Evolutionary conservation across 2,113 vertebrate species (phyloP), one percentile per base, ranked within the genome.

Genomic region (Connochaetes taurinus): DNA sequence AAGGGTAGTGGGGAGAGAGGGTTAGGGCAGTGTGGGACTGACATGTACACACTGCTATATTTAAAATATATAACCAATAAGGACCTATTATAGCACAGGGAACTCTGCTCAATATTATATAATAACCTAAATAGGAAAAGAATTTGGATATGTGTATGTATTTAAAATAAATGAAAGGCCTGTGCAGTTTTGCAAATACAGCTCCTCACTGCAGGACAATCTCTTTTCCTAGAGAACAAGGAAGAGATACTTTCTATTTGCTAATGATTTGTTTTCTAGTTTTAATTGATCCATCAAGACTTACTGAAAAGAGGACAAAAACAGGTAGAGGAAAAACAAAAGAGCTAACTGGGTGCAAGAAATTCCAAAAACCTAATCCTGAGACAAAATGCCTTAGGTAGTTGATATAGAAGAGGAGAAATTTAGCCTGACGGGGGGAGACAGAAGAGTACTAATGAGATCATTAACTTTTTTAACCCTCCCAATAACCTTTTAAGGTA

Each of bases 391-490:
- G 83, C 50, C 62, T 29, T 55, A 27, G 33, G 21, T 60, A 91
- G 84, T 58, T 83, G n/a, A 17, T 94, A 76, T n/a, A 64, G 11
- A 94, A 90, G 17, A 87, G 7, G 50, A 95, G 45, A 52, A 25
- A 25, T 67, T 80, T 85, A 55, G 4, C 60, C 60, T 89, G 31
- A 10, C 36, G 64, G 71, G 17, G 14, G 4, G 53, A 53, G 3
- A 45, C 33, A 96, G 4, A 84, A 53, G 80, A 87, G 11, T 53
- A 88, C 13, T 90, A 27, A 80, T 25, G 40, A 74, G n/a, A 60
- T 88, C 90, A 67, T 81, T 89, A 87, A 94, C 50, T 85, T 31
- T 89, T 60, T 95, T 80, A 93, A 92, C 89, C 43, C 47, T 84
- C 71, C 53, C 55, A 94, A 90, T 67, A 88, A 82, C 4, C 9